Evolutionary conservation across 2,888 invertebrate genomes (phyloP), one percentile per base, ranked within the genome.

Genomic region (Drosophila leonis): DNA sequence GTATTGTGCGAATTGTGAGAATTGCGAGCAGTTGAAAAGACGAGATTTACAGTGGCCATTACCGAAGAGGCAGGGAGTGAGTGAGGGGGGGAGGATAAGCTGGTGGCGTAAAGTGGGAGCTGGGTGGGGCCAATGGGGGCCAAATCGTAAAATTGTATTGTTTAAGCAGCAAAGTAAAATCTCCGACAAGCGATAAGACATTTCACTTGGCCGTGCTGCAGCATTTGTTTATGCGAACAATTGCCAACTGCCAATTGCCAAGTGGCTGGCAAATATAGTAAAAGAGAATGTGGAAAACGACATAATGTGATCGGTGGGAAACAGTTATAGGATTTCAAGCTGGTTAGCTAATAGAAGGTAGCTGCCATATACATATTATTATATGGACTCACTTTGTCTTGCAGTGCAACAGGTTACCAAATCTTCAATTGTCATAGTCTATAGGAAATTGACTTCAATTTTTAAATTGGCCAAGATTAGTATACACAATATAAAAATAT

Each of bases 21-120:
- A 72, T 79, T 80, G 89, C 65, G 60, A 87, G 83, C 81, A 83
- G 72, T 83, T 81, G 83, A 81, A 74, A 74, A 74, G 79, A 72
- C 69, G 75, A 82, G 84, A 83, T 87, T 89, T 83, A 81, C 84
- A 79, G 69, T 79, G 48, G 72, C 82, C 76, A 82, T 67, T 70
- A 51, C 46, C 52, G 78, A 46, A 29, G 31, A 42, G 13, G 4
- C 10, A 1, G 18, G 1, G 13, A 9, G 18, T 4, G 18, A 9
- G 35, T 7, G n/a, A 1, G n/a, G 15, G 6, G n/a, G 35, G 9
- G n/a, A 20, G 24, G 27, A 10, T 27, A 9, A 24, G 37, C 35
- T 37, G 18, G 15, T 8, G 2, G n/a, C 15, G 18, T n/a, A 39
- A 39, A 39, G 18, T 41, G 39, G 15, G 13, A 12, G 24, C 13